Evolutionary conservation across 2,113 vertebrate genomes (phyloP).

Genomic region (Atlantisia rogersi): DNA sequence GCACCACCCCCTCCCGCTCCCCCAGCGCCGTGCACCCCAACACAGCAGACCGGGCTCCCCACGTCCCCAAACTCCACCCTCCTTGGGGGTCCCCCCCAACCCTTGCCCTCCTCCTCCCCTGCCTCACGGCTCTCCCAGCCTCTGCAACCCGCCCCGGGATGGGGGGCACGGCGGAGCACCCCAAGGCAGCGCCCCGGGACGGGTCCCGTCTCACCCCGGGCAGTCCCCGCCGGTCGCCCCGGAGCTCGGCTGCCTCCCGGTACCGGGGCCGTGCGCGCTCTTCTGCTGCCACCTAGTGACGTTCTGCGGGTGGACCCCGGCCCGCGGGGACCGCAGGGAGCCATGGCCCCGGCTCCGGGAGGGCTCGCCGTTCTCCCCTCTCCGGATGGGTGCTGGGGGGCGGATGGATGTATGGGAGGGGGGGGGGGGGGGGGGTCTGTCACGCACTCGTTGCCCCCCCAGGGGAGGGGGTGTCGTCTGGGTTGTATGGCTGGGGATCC

Average conservation of each 20-base stretch:
- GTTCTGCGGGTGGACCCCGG: neutral
- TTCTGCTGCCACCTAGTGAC: constrained; percentile 51
- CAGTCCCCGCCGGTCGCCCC: neutral
- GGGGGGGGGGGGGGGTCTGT: no score
- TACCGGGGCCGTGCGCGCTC: neutral
- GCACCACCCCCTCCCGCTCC: no score
- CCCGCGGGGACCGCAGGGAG: neutral
- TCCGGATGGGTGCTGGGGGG: neutral
- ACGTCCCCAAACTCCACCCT: no score
- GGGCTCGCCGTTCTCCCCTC: no score
- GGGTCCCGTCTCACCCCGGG: no score
- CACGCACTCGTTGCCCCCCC: no score
- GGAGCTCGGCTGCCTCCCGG: neutral
- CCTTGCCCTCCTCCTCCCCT: no score
- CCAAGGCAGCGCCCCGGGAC: neutral
- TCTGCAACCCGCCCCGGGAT: neutral
- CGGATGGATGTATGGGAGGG: no score
- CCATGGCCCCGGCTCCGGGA: neutral
- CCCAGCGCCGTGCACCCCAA: neutral
- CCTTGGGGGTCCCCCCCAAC: no score
- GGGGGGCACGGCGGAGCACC: neutral
- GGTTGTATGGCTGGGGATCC: no score
- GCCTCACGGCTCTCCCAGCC: no score
- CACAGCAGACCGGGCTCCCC: neutral
- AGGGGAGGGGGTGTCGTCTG: no score